Percentiles rank a stretch among this genome's conserved stretches.
Evolutionary conservation across 1,140 invertebrate species (phyloP).

Genomic region (Conus ventricosus): DNA sequence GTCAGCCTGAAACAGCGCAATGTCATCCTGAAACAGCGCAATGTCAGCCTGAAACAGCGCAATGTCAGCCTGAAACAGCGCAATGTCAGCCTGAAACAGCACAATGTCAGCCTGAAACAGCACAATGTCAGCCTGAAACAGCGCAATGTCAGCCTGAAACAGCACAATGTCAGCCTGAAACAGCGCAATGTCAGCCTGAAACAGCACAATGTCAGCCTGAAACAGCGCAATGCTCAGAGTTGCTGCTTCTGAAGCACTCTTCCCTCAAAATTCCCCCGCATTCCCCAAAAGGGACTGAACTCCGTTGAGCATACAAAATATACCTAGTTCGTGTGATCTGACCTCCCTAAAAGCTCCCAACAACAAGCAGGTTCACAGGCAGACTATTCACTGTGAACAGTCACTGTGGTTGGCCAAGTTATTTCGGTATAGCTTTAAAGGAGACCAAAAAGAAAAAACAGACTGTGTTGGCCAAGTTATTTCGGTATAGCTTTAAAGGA

Average conservation of each 20-base stretch:
- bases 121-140: slow-evolving; percentile 42
- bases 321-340: too few species aligned
- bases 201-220: slow-evolving; percentile 41
- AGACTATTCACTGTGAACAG: too few species aligned
- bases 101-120: slow-evolving; percentile 42
- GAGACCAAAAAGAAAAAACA: too few species aligned
- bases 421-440: too few species aligned
- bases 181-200: slow-evolving; percentile 41
- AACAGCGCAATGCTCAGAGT: too few species aligned
- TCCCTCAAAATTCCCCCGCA: not conserved
- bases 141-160: slow-evolving; percentile 42
- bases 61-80: slow-evolving; percentile 41
- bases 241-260: not conserved
- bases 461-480: too few species aligned
- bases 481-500: too few species aligned
- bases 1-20: slow-evolving; percentile 37
- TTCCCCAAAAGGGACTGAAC: not conserved
- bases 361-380: too few species aligned
- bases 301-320: not conserved
- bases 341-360: too few species aligned
- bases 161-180: slow-evolving; percentile 42
- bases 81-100: slow-evolving; percentile 41
- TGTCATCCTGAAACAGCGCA: not conserved
- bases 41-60: slow-evolving; percentile 38
- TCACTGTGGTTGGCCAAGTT: too few species aligned